phyloP scores from a whole-genome alignment of 2,113 vertebrate species.

The Erythrocercus mccallii region DNA sequence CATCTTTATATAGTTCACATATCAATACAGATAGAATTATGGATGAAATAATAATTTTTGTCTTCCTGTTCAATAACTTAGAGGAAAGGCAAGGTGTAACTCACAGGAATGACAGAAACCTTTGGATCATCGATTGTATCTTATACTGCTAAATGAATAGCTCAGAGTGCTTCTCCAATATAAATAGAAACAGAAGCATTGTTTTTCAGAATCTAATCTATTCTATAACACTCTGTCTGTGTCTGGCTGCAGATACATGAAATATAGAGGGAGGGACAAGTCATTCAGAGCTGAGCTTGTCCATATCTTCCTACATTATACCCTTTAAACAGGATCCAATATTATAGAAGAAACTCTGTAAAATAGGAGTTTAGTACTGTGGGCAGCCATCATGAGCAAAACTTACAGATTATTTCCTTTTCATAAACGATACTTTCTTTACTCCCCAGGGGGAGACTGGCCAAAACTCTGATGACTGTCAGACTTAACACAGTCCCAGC shows the following conservation, averaged over 20 bases:
- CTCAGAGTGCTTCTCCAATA: not conserved
- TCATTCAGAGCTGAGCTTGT: not conserved
- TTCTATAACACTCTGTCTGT: not conserved
- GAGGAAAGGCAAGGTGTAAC: not conserved
- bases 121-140: not conserved
- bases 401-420: not conserved
- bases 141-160: not conserved
- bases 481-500: not conserved
- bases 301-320: not conserved
- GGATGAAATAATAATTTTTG: not conserved
- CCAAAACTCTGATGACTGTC: not conserved
- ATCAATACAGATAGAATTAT: not conserved
- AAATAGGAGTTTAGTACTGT: not conserved
- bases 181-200: not conserved
- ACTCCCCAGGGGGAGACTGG: not conserved
- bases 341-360: rapidly evolving
- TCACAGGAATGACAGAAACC: not conserved
- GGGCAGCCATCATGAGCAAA: not conserved
- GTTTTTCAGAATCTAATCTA: not conserved
- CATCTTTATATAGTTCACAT: not conserved
- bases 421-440: not conserved
- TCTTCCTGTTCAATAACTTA: not conserved
- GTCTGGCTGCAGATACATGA: not conserved
- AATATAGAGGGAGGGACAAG: not conserved
- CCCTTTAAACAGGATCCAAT: not conserved